These are phyloP conservation scores for Bubo blakistoni DNA, from an alignment of 2,113 vertebrate species.

Conservation along the genomic window DNA sequence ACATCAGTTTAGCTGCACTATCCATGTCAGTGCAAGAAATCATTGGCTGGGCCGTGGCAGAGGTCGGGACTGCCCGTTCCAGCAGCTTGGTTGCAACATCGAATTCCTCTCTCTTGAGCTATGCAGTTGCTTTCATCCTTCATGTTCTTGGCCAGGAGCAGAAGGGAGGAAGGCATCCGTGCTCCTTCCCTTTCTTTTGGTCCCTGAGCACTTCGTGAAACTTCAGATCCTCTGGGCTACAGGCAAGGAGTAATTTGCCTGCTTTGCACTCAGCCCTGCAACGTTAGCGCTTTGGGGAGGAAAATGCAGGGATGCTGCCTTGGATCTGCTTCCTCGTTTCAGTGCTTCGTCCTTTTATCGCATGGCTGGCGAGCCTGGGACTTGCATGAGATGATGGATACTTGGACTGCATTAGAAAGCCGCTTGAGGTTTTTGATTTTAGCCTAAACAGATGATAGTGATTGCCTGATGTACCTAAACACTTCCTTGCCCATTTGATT, in stretches of 20 bases:
- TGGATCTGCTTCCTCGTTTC: background rate
- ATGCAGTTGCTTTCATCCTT: background rate
- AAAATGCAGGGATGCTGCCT: background rate
- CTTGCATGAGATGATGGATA: background rate
- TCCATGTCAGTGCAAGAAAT: background rate
- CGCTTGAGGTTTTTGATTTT: background rate
- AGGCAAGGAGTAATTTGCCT: background rate
- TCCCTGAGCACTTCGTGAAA: background rate
- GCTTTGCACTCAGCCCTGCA: background rate
- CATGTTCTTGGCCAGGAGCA: background rate
- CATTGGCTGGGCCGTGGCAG: background rate
- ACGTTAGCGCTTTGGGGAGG: background rate
- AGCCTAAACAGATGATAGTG: background rate
- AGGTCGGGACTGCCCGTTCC: background rate
- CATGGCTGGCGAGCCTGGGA: background rate
- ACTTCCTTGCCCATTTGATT: background rate
- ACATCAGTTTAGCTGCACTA: accelerated
- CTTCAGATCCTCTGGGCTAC: background rate
- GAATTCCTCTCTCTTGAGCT: background rate
- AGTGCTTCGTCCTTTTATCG: background rate
- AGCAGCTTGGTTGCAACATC: background rate
- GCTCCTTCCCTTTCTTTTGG: background rate
- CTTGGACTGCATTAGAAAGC: background rate
- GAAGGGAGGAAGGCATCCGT: background rate
- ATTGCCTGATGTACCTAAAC: background rate